Conservation (phyloP, 1,140 invertebrate genomes). For the Drosophila tropicalis region DNA sequence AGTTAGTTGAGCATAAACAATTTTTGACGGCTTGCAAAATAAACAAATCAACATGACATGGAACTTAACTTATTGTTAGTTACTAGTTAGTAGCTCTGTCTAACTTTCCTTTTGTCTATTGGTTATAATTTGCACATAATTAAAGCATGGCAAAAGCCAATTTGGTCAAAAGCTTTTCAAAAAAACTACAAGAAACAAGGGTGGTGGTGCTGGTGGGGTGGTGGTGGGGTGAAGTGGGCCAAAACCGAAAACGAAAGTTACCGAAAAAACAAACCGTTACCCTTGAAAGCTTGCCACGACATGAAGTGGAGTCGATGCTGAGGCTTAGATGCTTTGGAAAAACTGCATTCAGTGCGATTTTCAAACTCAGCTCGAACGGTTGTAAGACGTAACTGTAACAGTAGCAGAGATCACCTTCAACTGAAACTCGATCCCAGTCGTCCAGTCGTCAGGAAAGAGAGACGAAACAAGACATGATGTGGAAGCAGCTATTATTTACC, state of each 20-base stretch:
- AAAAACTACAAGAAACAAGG: too few relatives aligned
- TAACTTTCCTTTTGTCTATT: slow-evolving; percentile 32
- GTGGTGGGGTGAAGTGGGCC: slow-evolving; percentile 25
- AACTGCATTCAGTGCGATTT: slow-evolving; percentile 74
- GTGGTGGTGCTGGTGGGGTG: too few relatives aligned
- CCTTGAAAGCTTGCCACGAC: slow-evolving; percentile 62
- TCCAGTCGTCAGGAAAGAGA: slow-evolving; percentile 8
- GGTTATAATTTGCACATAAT: slow-evolving; percentile 45
- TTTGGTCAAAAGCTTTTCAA: slow-evolving; percentile 49
- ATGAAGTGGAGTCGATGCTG: slow-evolving; percentile 50
- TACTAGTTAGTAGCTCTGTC: not conserved
- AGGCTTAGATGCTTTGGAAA: slow-evolving; percentile 35
- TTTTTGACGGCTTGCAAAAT: slow-evolving; percentile 68
- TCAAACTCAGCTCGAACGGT: slow-evolving; percentile 65
- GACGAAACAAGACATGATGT: slow-evolving; percentile 18
- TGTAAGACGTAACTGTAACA: slow-evolving; percentile 15
- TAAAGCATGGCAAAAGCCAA: slow-evolving; percentile 39
- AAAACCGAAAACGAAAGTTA: slow-evolving; percentile 33
- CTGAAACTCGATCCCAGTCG: not conserved
- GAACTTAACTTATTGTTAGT: not conserved
- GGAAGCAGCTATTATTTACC: slow-evolving; percentile 20
- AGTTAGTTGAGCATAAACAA: slow-evolving; percentile 61
- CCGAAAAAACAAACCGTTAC: slow-evolving; percentile 35
- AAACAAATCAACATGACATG: slow-evolving; percentile 41
- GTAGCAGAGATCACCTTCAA: slow-evolving; percentile 4